A percentile compares a stretch with the other conserved stretches of the same genome.
These are phyloP conservation scores for Clitarchus hookeri DNA, from an alignment of 2,888 invertebrate species.

Conservation along the genomic window DNA sequence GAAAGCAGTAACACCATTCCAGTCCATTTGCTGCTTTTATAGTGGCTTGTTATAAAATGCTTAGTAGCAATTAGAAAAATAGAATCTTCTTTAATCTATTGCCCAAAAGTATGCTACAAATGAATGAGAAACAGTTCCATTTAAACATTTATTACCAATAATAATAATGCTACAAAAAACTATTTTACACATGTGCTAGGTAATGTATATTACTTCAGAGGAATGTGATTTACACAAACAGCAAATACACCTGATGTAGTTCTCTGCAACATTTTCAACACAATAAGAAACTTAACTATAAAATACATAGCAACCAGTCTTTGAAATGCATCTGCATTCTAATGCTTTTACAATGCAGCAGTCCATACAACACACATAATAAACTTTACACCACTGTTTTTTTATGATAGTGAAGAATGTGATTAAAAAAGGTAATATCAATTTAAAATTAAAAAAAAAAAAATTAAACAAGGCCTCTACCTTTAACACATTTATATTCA, in stretches of 20 bases:
- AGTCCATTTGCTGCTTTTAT: too few relatives aligned
- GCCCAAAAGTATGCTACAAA: neutral
- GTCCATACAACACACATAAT: neutral
- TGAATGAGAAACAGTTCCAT: neutral
- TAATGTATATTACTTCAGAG: neutral
- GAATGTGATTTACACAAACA: neutral
- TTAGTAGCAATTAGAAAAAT: too few relatives aligned
- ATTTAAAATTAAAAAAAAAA: too few relatives aligned
- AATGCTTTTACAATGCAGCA: neutral
- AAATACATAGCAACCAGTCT: neutral
- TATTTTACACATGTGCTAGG: slow-evolving; percentile 4
- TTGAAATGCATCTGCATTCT: neutral
- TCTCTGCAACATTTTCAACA: neutral
- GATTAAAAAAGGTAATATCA: too few relatives aligned
- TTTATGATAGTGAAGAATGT: too few relatives aligned
- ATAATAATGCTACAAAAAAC: neutral
- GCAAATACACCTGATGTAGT: neutral
- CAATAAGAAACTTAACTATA: neutral
- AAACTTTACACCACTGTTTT: too few relatives aligned
- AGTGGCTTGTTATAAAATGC: too few relatives aligned
- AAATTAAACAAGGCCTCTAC: too few relatives aligned
- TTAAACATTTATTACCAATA: slow-evolving; percentile 8
- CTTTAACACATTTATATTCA: too few relatives aligned
- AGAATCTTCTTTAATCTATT: too few relatives aligned
- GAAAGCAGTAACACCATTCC: too few relatives aligned